Base-by-base conservation (phyloP, 1,140 invertebrate species). In the Pogonomyrmex barbatus region DNA sequence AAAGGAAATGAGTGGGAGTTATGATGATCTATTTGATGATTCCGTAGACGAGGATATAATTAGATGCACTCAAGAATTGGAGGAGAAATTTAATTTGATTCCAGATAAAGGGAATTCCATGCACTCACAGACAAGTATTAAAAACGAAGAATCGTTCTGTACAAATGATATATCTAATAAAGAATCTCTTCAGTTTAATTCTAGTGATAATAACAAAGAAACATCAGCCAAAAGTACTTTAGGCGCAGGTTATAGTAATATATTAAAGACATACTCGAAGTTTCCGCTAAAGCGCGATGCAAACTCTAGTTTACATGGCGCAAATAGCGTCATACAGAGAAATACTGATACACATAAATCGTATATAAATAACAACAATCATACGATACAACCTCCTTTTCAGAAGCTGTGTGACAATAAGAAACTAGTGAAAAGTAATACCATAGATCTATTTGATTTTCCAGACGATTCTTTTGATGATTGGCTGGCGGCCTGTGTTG, bases 51-150 rank as follows among this genome's bases (percentile, higher is more conserved):
- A 93, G 56, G 91, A 88, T 12, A 92, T 94, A 90, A 85, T 92
- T 14, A 90, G 78, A 52, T 94, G 93, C 58, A 94, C 92, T 88
- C 93, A 94, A 70, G 92, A 94, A 77, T 84, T 94, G n/a, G 93
- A 94, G 50, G 88, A 91, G 50, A 92, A 91, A 70, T 87, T 93
- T 4, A 91, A 90, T 6, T 71, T 89, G 6, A 30, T 65, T 17
- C 2, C 9, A 3, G 82, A 63, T 5, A 81, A 79, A 52, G 62
- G 1, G 9, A 71, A 39, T 50, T 45, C 42, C 4, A 17, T 3
- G 10, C 45, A 73, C 2, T 42, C 62, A 33, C 36, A 52, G 4
- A 6, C 9, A 12, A 14, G 33, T 17, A 56, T 1, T 0, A 71
- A 86, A 12, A n/a, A 85, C 8, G 65, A 65, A 45, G 67, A 88